phyloP scores from a whole-genome alignment of 2,113 vertebrate species.

The Xenopus borealis region DNA sequence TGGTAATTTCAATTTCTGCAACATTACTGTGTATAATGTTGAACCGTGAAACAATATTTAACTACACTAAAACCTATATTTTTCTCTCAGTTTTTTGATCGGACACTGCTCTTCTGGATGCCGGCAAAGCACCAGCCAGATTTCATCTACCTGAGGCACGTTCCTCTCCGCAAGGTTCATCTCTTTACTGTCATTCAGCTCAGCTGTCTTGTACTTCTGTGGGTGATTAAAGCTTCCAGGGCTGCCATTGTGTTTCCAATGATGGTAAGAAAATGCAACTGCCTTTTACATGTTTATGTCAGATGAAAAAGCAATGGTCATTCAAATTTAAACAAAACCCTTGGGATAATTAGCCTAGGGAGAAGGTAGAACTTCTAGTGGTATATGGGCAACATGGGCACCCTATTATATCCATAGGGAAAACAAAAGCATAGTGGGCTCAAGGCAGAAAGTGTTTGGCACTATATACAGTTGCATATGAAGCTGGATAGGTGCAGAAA shows the following conservation, averaged over 20 bases:
- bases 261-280: slow-evolving; percentile 77
- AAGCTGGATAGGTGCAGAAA: too few species aligned
- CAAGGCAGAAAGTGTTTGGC: too few species aligned
- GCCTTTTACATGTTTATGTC: neutral
- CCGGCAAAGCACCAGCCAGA: slow-evolving; percentile 97
- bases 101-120: slow-evolving; percentile 93
- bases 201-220: slow-evolving; percentile 86
- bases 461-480: too few species aligned
- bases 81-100: slow-evolving; percentile 86
- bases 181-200: slow-evolving; percentile 96
- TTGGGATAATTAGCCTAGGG: too few species aligned
- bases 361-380: too few species aligned
- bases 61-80: slow-evolving; percentile 13
- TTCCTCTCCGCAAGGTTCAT: slow-evolving; percentile 95
- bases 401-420: too few species aligned
- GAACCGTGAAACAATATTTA: neutral
- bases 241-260: slow-evolving; percentile 98
- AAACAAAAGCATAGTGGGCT: too few species aligned
- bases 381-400: too few species aligned
- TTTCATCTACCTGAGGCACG: slow-evolving; percentile 94
- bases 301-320: too few species aligned
- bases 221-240: slow-evolving; percentile 94
- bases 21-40: too few species aligned
- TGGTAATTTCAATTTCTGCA: too few species aligned
- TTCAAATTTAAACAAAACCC: too few species aligned